Evolutionary conservation across 2,888 invertebrate species (phyloP), one percentile per base, ranked within the genome.

Genomic region (Matsumyia berberina): DNA sequence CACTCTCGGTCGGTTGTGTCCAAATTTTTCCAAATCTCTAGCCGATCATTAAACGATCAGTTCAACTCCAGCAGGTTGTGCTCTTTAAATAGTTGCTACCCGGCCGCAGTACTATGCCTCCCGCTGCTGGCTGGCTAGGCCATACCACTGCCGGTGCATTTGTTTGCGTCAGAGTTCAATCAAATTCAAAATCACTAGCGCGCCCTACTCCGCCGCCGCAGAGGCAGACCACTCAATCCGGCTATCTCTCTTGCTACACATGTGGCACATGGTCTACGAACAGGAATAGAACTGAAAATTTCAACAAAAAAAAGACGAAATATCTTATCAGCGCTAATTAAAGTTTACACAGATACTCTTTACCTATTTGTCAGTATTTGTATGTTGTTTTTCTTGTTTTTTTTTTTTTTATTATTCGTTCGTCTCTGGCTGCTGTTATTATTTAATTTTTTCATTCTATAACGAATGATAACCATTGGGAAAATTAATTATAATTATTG

Each of bases 261-360:
- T 73, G 42, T 64, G 74, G 29, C 66, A 74, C 46, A 74, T 57
- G 58, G 39, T 66, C 15, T 49, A 69, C 42, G 11, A 77, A 77
- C 39, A 67, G 58, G 44, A 51, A 67, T 67, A 60, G 60, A 77
- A 60, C 33, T 49, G 24, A 37, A 49, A 70, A 70, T 49, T 49
- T n/a, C n/a, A n/a, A n/a, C 15, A 29, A 35, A 69, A 69, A 69
- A 69, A 53, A 35, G 29, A 62, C 49, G 42, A 78, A 78, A 62
- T 78, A 77, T 78, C 77, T 78, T 78, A 78, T 78, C 77, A 70
- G 67, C 49, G 76, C 69, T 78, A 70, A 78, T 78, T 78, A 78
- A 70, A 78, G 69, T 78, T 78, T 70, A 78, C 69, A 78, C 77
- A 78, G 60, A 78, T 62, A 78, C 77, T 69, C 70, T 78, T 62